Conservation (phyloP, 1,140 invertebrate genomes). For the Gonatopus flavifemur region DNA sequence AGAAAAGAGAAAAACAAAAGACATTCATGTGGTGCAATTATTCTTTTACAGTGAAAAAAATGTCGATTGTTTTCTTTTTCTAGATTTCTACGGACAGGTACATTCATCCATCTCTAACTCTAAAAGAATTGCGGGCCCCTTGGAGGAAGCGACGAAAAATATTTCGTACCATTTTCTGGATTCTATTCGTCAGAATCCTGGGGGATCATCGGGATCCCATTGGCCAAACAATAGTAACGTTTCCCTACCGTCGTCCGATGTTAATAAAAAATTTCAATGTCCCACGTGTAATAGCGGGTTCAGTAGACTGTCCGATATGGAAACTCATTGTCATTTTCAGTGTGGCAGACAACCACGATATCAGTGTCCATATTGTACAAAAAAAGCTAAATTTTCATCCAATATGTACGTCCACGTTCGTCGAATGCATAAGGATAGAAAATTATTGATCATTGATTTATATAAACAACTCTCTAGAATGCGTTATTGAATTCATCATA, state of each 20-base stretch:
- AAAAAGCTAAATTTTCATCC: constrained; percentile 51
- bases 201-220: neutral
- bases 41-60: constrained; percentile 9
- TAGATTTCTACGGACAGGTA: constrained; percentile 28
- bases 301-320: constrained; percentile 40
- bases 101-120: constrained; percentile 14
- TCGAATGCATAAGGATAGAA: constrained; percentile 37
- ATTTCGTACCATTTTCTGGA: too few relatives aligned
- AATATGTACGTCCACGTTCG: constrained; percentile 53
- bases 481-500: constrained; percentile 15
- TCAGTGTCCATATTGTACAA: constrained; percentile 73
- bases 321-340: constrained; percentile 33
- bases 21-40: too few relatives aligned
- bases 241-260: constrained; percentile 1
- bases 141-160: constrained; percentile 19
- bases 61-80: constrained; percentile 34
- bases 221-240: constrained; percentile 19
- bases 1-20: too few relatives aligned
- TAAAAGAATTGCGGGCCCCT: constrained; percentile 6
- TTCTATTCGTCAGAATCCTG: constrained; percentile 12
- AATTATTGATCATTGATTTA: constrained; percentile 38
- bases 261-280: constrained; percentile 52
- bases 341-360: constrained; percentile 80
- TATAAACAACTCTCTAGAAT: constrained; percentile 28
- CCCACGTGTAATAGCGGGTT: constrained; percentile 61